Conservation (phyloP, 2,113 vertebrate species). For the Toxotes chatareus region DNA sequence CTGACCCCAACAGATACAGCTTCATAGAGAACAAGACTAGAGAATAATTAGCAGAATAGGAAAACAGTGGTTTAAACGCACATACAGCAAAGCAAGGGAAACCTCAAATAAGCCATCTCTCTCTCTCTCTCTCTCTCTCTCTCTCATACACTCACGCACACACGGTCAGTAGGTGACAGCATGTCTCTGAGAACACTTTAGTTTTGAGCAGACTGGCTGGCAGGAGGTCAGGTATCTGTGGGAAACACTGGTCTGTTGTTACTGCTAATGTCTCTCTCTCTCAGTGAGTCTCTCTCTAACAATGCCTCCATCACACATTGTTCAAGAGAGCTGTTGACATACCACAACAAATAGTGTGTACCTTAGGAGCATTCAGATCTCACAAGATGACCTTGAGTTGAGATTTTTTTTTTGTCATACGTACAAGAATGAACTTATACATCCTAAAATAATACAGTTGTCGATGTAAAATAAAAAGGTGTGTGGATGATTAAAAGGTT, state of each 20-base stretch:
- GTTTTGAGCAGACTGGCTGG: slow-evolving; percentile 13
- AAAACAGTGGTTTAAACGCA: background rate
- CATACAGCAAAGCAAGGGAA: background rate
- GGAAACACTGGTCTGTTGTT: slow-evolving; percentile 29
- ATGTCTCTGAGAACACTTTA: slow-evolving; percentile 40
- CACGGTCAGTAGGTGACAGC: background rate
- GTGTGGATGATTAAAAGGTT: background rate
- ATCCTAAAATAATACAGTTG: background rate
- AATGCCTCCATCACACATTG: background rate
- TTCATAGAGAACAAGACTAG: background rate
- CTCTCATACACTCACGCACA: slow-evolving; percentile 9
- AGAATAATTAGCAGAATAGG: background rate
- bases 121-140: background rate
- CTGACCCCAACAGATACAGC: slow-evolving; percentile 32
- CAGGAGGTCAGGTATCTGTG: slow-evolving; percentile 46
- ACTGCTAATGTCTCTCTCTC: slow-evolving; percentile 10
- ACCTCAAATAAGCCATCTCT: background rate
- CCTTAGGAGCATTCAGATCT: background rate
- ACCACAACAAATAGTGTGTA: background rate
- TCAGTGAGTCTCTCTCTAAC: slow-evolving; percentile 1
- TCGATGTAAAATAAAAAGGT: background rate
- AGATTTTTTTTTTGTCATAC: background rate
- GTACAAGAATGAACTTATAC: background rate
- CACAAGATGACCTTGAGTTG: slow-evolving; percentile 1
- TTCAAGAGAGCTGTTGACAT: slow-evolving; percentile 13